Conservation (phyloP, 2,113 vertebrate genomes). For the Baryphthengus martii region DNA sequence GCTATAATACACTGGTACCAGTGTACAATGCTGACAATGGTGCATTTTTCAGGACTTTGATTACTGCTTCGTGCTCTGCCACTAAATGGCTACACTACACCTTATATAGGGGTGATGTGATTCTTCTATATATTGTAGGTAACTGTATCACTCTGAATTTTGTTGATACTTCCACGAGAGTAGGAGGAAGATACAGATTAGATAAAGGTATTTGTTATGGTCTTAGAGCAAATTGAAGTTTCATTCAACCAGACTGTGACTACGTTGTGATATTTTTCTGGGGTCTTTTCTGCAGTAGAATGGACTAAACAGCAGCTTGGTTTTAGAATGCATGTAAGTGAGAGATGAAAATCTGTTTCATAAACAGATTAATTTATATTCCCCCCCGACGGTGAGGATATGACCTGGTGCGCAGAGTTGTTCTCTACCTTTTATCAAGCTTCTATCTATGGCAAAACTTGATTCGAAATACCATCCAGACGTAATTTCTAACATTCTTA, state of each 20-base stretch:
- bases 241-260: neutral
- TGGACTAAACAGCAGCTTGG: rapidly evolving
- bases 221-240: slow-evolving; percentile 23
- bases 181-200: neutral
- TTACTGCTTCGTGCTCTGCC: slow-evolving; percentile 36
- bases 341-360: neutral
- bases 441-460: neutral
- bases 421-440: neutral
- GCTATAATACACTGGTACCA: neutral
- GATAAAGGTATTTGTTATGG: neutral
- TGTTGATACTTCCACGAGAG: neutral
- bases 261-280: neutral
- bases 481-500: neutral
- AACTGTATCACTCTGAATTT: slow-evolving; percentile 25
- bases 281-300: neutral
- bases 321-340: neutral
- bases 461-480: neutral
- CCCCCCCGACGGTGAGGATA: neutral
- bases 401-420: neutral
- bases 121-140: slow-evolving; percentile 23
- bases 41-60: slow-evolving; percentile 40
- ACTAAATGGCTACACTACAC: neutral
- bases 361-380: neutral
- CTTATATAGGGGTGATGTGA: slow-evolving; percentile 1
- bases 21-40: slow-evolving; percentile 17